Percentiles rank a stretch among this genome's conserved stretches.
Conservation (phyloP, 1,140 invertebrate genomes). For the Drosophila trapezifrons region DNA sequence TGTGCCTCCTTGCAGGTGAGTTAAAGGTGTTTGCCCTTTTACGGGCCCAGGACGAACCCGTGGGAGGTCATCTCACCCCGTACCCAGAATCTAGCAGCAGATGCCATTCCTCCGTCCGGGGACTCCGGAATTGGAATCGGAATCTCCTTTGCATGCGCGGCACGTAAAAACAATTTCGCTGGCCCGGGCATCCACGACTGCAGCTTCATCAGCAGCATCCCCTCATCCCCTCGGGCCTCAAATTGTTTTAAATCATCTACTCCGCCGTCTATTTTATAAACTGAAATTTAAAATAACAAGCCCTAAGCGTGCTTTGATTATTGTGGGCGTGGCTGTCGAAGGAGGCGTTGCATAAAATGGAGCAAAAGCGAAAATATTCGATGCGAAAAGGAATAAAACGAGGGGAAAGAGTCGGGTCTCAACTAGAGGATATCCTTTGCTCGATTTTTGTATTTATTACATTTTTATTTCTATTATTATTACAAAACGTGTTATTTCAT, state of each 20-base stretch:
- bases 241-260: conserved; percentile 72
- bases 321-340: conserved; percentile 34
- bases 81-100: conserved; percentile 3
- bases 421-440: background rate
- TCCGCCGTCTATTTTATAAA: conserved; percentile 59
- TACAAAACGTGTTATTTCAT: too few species aligned
- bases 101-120: background rate
- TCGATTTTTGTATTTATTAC: too few species aligned
- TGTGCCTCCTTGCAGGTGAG: conserved; percentile 57
- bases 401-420: background rate
- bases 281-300: conserved; percentile 74
- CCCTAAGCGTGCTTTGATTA: conserved; percentile 68
- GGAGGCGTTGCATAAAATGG: conserved; percentile 7
- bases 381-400: conserved; percentile 14
- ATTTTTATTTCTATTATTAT: too few species aligned
- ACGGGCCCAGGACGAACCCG: background rate
- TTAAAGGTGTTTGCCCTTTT: conserved; percentile 1
- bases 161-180: conserved; percentile 72
- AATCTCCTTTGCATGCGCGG: conserved; percentile 48
- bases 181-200: conserved; percentile 22
- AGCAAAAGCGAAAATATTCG: background rate
- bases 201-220: conserved; percentile 36
- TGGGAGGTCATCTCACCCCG: background rate
- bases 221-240: conserved; percentile 2
- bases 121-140: background rate